phyloP scores from a whole-genome alignment of 2,888 invertebrate genomes.

The Tetramorium bicarinatum region DNA sequence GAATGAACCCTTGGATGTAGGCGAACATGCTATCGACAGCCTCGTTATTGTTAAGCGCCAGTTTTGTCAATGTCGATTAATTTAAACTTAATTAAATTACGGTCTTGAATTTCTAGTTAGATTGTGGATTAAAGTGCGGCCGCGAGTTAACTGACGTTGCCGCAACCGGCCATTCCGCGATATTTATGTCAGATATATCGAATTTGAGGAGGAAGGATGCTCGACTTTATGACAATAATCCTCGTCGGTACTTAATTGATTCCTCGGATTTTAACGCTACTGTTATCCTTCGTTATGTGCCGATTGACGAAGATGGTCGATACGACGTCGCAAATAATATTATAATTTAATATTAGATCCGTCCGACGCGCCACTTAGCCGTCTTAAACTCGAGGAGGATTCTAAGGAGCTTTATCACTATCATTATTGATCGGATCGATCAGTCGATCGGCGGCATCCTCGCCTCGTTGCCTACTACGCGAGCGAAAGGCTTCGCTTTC shows the following conservation, averaged over 20 bases:
- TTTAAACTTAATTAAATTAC: conserved; percentile 46
- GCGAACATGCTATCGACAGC: conserved; percentile 12
- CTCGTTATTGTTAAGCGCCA: conserved; percentile 9
- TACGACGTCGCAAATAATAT: neutral
- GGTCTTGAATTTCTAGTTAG: conserved; percentile 18
- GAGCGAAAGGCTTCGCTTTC: conserved; percentile 15
- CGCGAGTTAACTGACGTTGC: neutral
- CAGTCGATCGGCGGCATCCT: conserved; percentile 27
- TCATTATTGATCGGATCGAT: conserved; percentile 63
- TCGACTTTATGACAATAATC: neutral
- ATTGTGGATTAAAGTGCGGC: neutral
- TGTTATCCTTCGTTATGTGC: neutral
- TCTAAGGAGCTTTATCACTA: conserved; percentile 59
- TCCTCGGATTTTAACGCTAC: conserved; percentile 11
- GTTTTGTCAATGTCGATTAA: neutral
- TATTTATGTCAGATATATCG: neutral
- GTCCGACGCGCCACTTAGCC: conserved; percentile 19
- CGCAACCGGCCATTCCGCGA: neutral
- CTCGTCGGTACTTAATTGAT: conserved; percentile 15
- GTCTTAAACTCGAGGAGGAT: conserved; percentile 31
- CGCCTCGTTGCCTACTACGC: conserved; percentile 11
- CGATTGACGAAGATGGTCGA: conserved; percentile 16
- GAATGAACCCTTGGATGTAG: neutral
- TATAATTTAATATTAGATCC: conserved; percentile 31
- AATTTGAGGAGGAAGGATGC: neutral